These are phyloP conservation scores for Sebastes umbrosus DNA, from an alignment of 2,797 vertebrate genomes.

Conservation along the genomic window DNA sequence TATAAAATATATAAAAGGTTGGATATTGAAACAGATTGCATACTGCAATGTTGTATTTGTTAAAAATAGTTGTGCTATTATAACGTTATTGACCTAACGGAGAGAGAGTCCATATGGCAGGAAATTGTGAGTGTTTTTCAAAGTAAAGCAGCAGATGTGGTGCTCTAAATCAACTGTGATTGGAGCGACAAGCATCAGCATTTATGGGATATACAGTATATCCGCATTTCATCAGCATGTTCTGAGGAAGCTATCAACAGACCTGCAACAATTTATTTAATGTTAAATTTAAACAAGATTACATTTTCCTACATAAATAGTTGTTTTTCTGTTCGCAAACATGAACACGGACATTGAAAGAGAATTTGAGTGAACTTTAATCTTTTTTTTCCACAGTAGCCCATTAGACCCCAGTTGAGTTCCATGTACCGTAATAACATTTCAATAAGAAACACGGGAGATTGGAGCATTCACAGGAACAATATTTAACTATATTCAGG, in stretches of 20 bases:
- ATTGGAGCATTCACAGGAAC: slow-evolving; percentile 1
- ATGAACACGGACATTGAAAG: neutral
- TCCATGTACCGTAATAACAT: neutral
- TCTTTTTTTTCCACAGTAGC: too few species aligned
- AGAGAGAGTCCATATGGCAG: neutral
- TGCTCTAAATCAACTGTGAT: neutral
- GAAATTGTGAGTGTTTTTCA: neutral
- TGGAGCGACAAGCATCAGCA: neutral
- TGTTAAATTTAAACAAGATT: neutral
- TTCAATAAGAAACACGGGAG: neutral
- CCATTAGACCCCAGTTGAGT: neutral
- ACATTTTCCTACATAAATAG: neutral
- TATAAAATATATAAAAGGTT: neutral
- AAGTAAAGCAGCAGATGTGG: neutral
- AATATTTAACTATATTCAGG: neutral
- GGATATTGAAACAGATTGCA: neutral
- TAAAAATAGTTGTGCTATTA: too few species aligned
- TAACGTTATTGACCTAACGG: too few species aligned
- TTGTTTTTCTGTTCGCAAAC: too few species aligned
- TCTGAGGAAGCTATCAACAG: neutral
- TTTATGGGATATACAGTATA: neutral
- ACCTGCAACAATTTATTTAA: too few species aligned
- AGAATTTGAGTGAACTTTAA: neutral
- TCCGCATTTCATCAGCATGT: neutral
- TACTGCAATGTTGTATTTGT: neutral